Conservation (phyloP, 2,888 invertebrate species). For the Cheilosia pagana region DNA sequence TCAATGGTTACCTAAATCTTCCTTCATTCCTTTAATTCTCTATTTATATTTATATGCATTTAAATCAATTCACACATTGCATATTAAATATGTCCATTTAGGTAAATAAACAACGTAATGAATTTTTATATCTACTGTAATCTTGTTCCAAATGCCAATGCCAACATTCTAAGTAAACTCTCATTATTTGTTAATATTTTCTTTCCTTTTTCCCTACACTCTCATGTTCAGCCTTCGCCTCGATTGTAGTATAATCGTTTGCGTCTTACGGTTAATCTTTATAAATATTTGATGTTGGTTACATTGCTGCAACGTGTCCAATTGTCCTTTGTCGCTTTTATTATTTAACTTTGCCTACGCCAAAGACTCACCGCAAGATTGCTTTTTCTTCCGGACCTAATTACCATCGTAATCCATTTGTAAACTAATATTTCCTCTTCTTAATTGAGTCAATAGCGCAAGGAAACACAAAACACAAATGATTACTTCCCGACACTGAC, state of each 20-base stretch:
- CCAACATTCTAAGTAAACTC: not conserved
- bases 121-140: no score
- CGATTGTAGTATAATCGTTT: not conserved
- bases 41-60: no score
- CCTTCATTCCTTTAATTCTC: no score
- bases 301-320: not conserved
- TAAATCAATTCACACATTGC: no score
- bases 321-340: not conserved
- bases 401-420: constrained; percentile 1
- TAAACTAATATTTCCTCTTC: constrained; percentile 7
- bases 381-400: not conserved
- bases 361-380: not conserved
- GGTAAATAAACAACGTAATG: no score
- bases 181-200: not conserved
- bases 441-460: not conserved
- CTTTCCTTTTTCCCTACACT: not conserved
- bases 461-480: not conserved
- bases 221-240: not conserved
- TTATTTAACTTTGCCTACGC: not conserved
- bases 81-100: no score
- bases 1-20: no score
- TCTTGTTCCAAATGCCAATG: not conserved
- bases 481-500: not conserved
- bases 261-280: not conserved
- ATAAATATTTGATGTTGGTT: not conserved